Evolutionary conservation across 2,888 invertebrate genomes (phyloP), one percentile per base, ranked within the genome.

Genomic region (Acrobasis consociella): DNA sequence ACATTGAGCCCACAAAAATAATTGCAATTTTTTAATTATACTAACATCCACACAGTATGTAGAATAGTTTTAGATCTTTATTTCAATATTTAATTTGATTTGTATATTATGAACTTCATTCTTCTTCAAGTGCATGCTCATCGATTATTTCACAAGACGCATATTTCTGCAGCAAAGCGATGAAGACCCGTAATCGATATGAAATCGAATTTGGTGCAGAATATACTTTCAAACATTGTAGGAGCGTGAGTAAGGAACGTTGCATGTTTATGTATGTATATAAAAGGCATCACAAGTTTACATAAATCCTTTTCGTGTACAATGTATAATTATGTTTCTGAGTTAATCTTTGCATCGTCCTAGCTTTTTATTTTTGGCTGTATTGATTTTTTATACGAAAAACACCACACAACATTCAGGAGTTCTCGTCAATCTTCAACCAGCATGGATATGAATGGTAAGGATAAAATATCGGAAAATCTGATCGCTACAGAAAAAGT

Each of bases 1-100:
- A 91, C 90, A 85, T 86, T 89, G 88, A 90, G 88, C 87, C 90
- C 91, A 87, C 90, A 87, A 87, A 74, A 75, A 74, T 83, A 78
- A 78, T 80, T 79, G 80, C 81, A 78, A 79, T 79, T 74, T 72
- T 77, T 72, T 67, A 74, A 74, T 71, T 80, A 75, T 81, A 89
- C 87, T 87, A 88, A 89, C 86, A 81, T 77, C 81, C 86, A 88
- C 85, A 69, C 71, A 73, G 75, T 76, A 73, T 68, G 82, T 87
- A 88, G 86, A 75, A 64, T 77, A 77, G 75, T 71, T 64, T 65
- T 66, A 69, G 70, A 71, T 50, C 17, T 38, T 60, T 51, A 42
- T 51, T 60, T 42, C 15, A 61, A 62, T 58, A 64, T 67, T 64
- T 64, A 60, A 39, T 72, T 80, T 86, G 82, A 78, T 82, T 82